Percentiles rank a stretch among this genome's conserved stretches.
phyloP scores from a whole-genome alignment of 2,888 invertebrate genomes.

The Antheraea yamamai region DNA sequence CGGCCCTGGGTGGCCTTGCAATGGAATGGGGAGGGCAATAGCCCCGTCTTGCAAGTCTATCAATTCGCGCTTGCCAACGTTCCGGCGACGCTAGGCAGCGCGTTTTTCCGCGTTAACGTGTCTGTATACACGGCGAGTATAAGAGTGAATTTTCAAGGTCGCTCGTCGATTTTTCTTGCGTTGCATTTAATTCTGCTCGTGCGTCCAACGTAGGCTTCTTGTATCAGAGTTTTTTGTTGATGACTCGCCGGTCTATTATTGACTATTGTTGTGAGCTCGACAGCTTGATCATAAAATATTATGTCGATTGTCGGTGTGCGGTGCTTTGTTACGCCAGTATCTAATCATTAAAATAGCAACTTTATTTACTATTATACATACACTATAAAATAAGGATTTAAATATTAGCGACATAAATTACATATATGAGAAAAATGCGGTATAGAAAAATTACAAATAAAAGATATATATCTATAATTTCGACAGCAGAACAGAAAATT shows the following conservation, averaged over 20 bases:
- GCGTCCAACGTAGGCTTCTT: conserved; percentile 19
- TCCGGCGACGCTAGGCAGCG: conserved; percentile 53
- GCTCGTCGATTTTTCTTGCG: conserved; percentile 54
- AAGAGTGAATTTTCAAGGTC: conserved; percentile 65
- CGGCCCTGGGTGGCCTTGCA: conserved; percentile 83
- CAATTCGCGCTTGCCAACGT: conserved; percentile 71
- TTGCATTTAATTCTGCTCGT: conserved; percentile 43
- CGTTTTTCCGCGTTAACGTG: conserved; percentile 59
- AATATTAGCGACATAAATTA: no score
- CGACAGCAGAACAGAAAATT: no score
- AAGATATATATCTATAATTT: no score
- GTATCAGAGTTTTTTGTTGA: conserved; percentile 18
- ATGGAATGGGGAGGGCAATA: conserved; percentile 82
- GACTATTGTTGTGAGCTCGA: conserved; percentile 24
- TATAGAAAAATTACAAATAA: no score
- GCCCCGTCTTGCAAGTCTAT: conserved; percentile 74
- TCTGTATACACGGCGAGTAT: conserved; percentile 41
- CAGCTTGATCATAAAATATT: conserved; percentile 5
- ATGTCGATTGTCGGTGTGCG: conserved; percentile 6
- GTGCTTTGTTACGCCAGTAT: background rate
- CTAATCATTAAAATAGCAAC: background rate
- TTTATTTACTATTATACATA: background rate
- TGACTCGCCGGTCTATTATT: conserved; percentile 31
- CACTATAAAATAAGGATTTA: no score
- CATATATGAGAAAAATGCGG: no score